Evolutionary conservation across 2,888 invertebrate species (phyloP), one percentile per base, ranked within the genome.

Genomic region (Galeopsomyia nigrocyanea): DNA sequence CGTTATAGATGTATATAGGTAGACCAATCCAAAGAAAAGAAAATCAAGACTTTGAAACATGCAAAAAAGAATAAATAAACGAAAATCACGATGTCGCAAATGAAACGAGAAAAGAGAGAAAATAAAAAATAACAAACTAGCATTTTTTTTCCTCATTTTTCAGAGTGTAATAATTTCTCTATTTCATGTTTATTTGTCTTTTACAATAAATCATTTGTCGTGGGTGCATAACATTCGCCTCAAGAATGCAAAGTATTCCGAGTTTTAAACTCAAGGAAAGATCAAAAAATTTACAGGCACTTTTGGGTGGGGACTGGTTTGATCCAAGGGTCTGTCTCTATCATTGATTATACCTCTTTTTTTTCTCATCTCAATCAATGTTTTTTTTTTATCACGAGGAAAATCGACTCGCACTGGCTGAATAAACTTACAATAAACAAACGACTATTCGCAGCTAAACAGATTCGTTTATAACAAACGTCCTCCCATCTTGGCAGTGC

Each of bases 201-300:
- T 64, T 49, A 62, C 21, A 60, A 65, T 60, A 63, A 63, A 26
- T 31, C 46, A 39, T 58, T 39, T 47, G n/a, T 47, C 6, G 46
- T 73, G 50, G 22, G 21, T 65, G n/a, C 56, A 39, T 56, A 46
- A 60, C 63, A 60, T 31, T 70, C 63, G 3, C 63, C 64, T 60
- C 53, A 61, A 61, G 51, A 68, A 68, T 74, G 74, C 50, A 63
- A 71, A 60, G 39, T 39, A 46, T 70, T 62, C 63, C 53, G 71
- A 71, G 70, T 73, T 68, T 67, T 83, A 3, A 39, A 82, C 82
- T 81, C 75, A 68, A 71, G 66, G 78, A 82, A 80, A 83, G 80
- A 80, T 82, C 5, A 39, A 39, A 81, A 83, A 84, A 83, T 50
- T 82, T 80, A 81, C 77, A 82, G 80, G 82, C 80, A 79, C 79